Evolutionary conservation across 1,140 invertebrate genomes (phyloP), one percentile per base, ranked within the genome.

Genomic region (Dinothrombium tinctorium): DNA sequence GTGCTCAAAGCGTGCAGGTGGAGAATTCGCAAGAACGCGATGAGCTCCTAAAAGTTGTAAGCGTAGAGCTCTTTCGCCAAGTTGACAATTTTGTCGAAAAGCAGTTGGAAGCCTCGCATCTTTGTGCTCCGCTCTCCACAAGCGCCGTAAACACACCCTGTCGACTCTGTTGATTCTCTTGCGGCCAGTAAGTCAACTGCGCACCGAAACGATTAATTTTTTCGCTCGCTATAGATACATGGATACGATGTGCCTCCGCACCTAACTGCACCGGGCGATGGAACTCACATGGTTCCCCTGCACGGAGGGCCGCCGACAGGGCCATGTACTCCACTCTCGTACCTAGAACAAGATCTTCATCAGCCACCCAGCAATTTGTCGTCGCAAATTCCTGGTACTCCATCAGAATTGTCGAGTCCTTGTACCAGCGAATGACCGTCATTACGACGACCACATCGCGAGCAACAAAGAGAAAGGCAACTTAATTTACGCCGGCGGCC

Each of bases 391-490:
- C 51, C 53, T 4, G 56, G 53, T 20, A 55, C 54, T n/a, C 56
- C 56, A 12, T 59, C 57, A 4, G 57, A 59, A 45, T 49, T 60
- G 41, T 60, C 58, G 7, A 59, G 57, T 46, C 56, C 58, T 4
- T 44, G 42, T 17, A 51, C 56, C 38, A 58, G 56, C 36, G 56
- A 59, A 44, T 60, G 53, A 54, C 28, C 28, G 14, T 29, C n/a
- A n/a, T n/a, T n/a, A n/a, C n/a, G n/a, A n/a, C n/a, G n/a, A n/a
- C n/a, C n/a, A n/a, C n/a, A n/a, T n/a, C n/a, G n/a, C n/a, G n/a
- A n/a, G n/a, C n/a, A n/a, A n/a, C n/a, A n/a, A n/a, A n/a, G n/a
- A n/a, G n/a, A n/a, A n/a, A n/a, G n/a, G n/a, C n/a, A n/a, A n/a
- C n/a, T n/a, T n/a, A n/a, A n/a, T n/a, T n/a, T n/a, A n/a, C n/a